Evolutionary conservation across 2,888 invertebrate species (phyloP), one percentile per base, ranked within the genome.

Genomic region (Pristionchus arcanus): DNA sequence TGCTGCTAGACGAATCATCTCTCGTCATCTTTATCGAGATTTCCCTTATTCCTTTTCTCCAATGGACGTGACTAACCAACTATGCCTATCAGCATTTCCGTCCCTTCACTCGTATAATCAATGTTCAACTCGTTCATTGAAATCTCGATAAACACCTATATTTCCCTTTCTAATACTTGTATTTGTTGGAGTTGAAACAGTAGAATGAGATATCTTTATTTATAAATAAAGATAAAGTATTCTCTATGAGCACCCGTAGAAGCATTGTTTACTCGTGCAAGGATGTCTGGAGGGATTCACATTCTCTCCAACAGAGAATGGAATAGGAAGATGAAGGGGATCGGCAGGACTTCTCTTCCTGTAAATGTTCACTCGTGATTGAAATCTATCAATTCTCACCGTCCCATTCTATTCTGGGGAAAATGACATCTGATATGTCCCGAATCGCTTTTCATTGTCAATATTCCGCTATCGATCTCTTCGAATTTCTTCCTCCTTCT

Each of bases 131-230:
- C 74, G 74, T 74, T 74, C 74, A 37, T 74, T 74, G 74, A 31
- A 74, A 74, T 74, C 13, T 74, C 34, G 74, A 74, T 74, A 74
- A 74, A 74, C n/a, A 34, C 74, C 81, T 90, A 42, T 90, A 91
- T 31, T 92, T 91, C 63, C 59, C 59, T 59, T 59, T 49, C 42
- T 49, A 49, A n/a, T n/a, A n/a, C n/a, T n/a, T n/a, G n/a, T n/a
- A n/a, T n/a, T n/a, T n/a, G n/a, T n/a, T n/a, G n/a, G n/a, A n/a
- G n/a, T n/a, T n/a, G n/a, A n/a, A n/a, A n/a, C n/a, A n/a, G n/a
- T n/a, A n/a, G n/a, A n/a, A n/a, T n/a, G n/a, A n/a, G n/a, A n/a
- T n/a, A n/a, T n/a, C n/a, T n/a, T n/a, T n/a, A n/a, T n/a, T n/a
- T n/a, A n/a, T n/a, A n/a, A n/a, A n/a, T n/a, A n/a, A n/a, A 42